These are phyloP conservation scores for Hippocampus mohnikei DNA, from an alignment of 2,113 vertebrate species.

Conservation along the genomic window DNA sequence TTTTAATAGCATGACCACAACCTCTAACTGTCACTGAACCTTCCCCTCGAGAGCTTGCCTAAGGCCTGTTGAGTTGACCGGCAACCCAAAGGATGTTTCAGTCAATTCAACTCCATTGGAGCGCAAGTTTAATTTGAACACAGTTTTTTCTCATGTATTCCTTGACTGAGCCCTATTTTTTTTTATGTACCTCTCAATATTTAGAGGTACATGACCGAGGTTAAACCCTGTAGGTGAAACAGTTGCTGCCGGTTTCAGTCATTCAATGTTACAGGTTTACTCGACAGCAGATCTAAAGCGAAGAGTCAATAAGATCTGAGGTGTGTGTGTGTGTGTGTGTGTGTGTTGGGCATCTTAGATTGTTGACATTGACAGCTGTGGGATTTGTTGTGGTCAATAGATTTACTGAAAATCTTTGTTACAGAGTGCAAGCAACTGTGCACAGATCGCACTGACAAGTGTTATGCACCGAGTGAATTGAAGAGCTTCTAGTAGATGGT, in stretches of 20 bases:
- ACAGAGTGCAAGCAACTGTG: neutral
- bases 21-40: neutral
- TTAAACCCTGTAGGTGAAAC: neutral
- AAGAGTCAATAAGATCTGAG: neutral
- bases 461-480: neutral
- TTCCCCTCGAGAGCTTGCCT: neutral
- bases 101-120: neutral
- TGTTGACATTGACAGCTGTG: neutral
- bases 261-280: neutral
- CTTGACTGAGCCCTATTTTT: neutral
- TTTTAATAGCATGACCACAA: neutral
- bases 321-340: neutral
- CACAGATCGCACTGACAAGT: neutral
- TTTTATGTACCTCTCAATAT: neutral
- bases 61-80: neutral
- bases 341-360: neutral
- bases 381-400: neutral
- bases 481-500: neutral
- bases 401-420: neutral
- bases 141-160: neutral
- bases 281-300: neutral
- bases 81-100: neutral
- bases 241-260: neutral
- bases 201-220: no score
- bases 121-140: neutral